Base-by-base conservation (phyloP, 1,140 invertebrate genomes). In the Papilio polytes region DNA sequence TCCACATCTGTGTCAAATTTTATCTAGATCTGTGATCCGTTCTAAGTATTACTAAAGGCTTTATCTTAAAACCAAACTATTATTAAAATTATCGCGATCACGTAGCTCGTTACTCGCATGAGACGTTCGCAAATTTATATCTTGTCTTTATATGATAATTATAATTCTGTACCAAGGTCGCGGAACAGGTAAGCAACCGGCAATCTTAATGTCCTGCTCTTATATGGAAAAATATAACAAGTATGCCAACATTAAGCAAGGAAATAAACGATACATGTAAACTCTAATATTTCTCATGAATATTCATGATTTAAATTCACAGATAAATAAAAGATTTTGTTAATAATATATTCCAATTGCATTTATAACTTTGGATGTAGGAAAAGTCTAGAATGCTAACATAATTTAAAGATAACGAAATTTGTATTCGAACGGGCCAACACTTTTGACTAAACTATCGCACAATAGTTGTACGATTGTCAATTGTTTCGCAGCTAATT, bases 81-180 rank as follows among this genome's bases (percentile, higher is more conserved):
- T 10, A 12, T 22, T 63, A 22, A 26, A 22, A 63, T 22, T 63
- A 26, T 4, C 26, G 20, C 59, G 59, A 63, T 63, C 10, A 22
- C 8, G 12, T 26, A 26, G 59, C 59, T 26, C 59, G 22, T 63
- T 63, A 63, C 13, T 15, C 31, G 6, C 31, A 70, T 36, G 31
- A 41, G 36, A 66, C 63, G 66, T 41, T 73, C 18, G 7, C 72
- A 46, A 46, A 41, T 72, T 72, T 12, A 13, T 70, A 36, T 73
- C 41, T n/a, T 73, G 70, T 73, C 36, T 73, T 44, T 46, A 36
- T 73, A 73, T 73, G 72, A 20, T 59, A 74, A 81, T 70, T 81
- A 74, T 46, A 76, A 63, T 63, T 70, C 13, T 31, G 10, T 9
- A n/a, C 18, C 31, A 73, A 46, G 72, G 31, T 22, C 31, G 41